These are phyloP conservation scores for Zaprionus capensis DNA, from an alignment of 1,140 invertebrate genomes.

Conservation along the genomic window DNA sequence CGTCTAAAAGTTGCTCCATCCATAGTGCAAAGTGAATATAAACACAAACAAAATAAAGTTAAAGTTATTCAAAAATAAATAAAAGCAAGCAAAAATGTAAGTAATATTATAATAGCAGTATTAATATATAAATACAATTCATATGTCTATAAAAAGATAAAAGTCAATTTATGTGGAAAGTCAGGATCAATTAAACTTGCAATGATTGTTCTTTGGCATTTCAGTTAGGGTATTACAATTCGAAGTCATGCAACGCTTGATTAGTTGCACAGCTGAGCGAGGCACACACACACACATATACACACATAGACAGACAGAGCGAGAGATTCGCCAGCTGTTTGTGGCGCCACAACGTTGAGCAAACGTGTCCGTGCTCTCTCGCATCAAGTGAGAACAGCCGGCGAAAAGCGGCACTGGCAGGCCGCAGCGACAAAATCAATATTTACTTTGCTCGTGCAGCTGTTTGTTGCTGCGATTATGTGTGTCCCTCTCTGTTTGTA, in stretches of 20 bases:
- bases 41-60: conserved; percentile 26
- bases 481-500: not conserved
- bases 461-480: conserved; percentile 41
- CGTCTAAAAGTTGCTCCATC: conserved; percentile 64
- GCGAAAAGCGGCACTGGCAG: conserved; percentile 33
- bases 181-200: too few relatives aligned
- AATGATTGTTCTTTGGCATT: not conserved
- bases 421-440: conserved; percentile 62
- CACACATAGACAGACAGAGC: conserved; percentile 3
- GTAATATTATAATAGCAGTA: conserved; percentile 32
- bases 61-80: conserved; percentile 3
- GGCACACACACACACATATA: conserved; percentile 36
- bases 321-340: conserved; percentile 34
- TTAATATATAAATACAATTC: too few relatives aligned
- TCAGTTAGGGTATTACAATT: conserved; percentile 29
- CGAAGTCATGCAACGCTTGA: conserved; percentile 59
- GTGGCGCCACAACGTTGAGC: conserved; percentile 26
- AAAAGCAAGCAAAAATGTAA: conserved; percentile 20
- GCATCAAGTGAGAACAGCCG: conserved; percentile 47
- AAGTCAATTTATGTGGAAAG: too few relatives aligned
- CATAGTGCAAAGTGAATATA: conserved; percentile 51
- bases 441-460: conserved; percentile 63
- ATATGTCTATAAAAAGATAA: too few relatives aligned
- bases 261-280: conserved; percentile 68
- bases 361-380: not conserved